Evolutionary conservation across 30 jellyfish, hydroid and myxozoan species (phyloP).

Genomic region (Pseudorhiza aurosa): DNA sequence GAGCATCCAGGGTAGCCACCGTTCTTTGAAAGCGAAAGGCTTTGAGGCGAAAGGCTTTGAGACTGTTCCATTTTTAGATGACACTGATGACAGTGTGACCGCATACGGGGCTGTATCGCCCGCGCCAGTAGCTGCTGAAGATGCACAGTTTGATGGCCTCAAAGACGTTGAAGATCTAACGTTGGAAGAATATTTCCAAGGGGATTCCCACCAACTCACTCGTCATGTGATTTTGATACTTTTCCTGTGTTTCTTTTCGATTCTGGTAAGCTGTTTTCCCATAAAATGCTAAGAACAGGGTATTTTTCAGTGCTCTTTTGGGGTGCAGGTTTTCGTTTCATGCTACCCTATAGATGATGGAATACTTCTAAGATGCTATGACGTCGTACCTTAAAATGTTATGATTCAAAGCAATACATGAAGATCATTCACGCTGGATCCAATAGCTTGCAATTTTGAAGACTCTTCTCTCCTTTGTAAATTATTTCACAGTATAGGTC

Average conservation of each 20-base stretch:
- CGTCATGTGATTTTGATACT: slow-evolving; percentile 77
- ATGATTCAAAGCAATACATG: no score
- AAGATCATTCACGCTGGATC: no score
- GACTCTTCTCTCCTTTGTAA: no score
- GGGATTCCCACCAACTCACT: slow-evolving; percentile 73
- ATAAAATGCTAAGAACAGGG: neutral
- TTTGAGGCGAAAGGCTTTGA: neutral
- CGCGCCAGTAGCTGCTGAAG: neutral
- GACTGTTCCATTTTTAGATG: neutral
- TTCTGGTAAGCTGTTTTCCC: slow-evolving; percentile 56
- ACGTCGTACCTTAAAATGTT: no score
- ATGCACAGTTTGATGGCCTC: slow-evolving; percentile 13
- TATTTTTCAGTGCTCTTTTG: no score
- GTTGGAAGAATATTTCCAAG: slow-evolving; percentile 50
- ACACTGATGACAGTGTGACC: neutral
- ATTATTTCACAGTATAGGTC: no score
- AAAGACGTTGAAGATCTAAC: slow-evolving; percentile 57
- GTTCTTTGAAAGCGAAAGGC: neutral
- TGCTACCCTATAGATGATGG: no score
- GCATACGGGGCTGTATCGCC: slow-evolving; percentile 3
- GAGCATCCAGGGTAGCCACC: neutral
- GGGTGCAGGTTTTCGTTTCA: no score
- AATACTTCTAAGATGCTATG: no score
- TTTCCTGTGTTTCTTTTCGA: slow-evolving; percentile 41
- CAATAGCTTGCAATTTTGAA: no score